These are phyloP conservation scores for Copsychus sechellarum DNA, from an alignment of 2,113 vertebrate genomes.

Conservation along the genomic window DNA sequence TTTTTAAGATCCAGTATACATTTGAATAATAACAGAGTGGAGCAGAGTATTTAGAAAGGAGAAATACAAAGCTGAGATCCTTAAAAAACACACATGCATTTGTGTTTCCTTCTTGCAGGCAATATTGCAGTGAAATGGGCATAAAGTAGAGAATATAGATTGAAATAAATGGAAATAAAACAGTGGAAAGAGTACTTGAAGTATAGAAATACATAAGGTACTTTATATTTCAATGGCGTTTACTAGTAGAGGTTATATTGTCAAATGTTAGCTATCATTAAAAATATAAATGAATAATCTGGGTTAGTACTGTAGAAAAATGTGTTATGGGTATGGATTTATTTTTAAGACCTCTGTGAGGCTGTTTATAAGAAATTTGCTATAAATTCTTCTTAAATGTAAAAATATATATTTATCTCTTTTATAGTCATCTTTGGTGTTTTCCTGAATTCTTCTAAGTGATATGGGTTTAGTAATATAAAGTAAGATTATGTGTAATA, in stretches of 20 bases:
- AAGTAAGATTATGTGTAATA: slow-evolving; percentile 72
- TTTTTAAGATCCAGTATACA: neutral
- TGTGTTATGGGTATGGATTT: slow-evolving; percentile 19
- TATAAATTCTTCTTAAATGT: neutral
- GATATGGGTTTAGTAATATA: slow-evolving; percentile 63
- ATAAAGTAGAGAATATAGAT: neutral
- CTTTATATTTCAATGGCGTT: slow-evolving; percentile 23
- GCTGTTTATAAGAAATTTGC: neutral
- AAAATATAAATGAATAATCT: slow-evolving; percentile 35
- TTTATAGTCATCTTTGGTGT: slow-evolving; percentile 33
- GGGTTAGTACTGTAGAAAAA: slow-evolving; percentile 16
- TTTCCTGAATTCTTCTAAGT: slow-evolving; percentile 36
- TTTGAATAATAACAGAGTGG: slow-evolving; percentile 28
- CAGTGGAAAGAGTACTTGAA: neutral
- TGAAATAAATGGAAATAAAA: slow-evolving; percentile 37
- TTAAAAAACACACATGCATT: neutral
- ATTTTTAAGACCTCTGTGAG: slow-evolving; percentile 13
- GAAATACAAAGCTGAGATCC: slow-evolving; percentile 14
- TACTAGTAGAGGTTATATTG: slow-evolving; percentile 6
- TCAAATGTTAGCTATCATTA: slow-evolving; percentile 29
- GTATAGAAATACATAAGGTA: neutral
- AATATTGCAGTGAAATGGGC: neutral
- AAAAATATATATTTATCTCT: neutral
- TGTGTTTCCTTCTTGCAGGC: slow-evolving; percentile 10
- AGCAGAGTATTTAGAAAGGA: slow-evolving; percentile 23